These are phyloP conservation scores for Anas georgica DNA, from an alignment of 2,797 vertebrate species.

Conservation along the genomic window DNA sequence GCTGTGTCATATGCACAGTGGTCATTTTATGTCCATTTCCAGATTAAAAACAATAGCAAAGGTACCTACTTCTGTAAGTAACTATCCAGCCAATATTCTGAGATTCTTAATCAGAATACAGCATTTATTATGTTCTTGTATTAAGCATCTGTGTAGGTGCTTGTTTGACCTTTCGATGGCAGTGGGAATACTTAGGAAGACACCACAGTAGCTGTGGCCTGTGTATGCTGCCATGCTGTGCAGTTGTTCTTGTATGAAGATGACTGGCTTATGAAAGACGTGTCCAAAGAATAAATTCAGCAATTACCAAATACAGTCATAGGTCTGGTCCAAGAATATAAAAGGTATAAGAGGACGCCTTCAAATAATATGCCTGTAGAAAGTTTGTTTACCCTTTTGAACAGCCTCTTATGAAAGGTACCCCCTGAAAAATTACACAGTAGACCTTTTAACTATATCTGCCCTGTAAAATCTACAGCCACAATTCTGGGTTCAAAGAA, in stretches of 20 bases:
- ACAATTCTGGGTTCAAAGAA: neutral
- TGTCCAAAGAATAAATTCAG: neutral
- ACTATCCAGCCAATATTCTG: neutral
- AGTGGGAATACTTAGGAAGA: neutral
- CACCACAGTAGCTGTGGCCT: neutral
- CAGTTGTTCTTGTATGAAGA: neutral
- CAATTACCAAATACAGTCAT: neutral
- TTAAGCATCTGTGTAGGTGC: neutral
- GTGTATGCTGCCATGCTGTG: neutral
- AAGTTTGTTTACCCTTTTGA: neutral
- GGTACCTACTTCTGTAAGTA: neutral
- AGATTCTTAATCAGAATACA: neutral
- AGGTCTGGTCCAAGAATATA: neutral
- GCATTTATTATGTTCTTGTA: neutral
- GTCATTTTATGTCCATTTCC: neutral
- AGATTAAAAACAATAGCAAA: neutral
- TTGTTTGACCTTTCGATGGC: neutral
- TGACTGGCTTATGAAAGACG: neutral
- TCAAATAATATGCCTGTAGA: neutral
- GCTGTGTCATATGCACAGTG: neutral
- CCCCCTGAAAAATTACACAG: neutral
- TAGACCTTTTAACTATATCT: neutral
- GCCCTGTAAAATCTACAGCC: neutral
- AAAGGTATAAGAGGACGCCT: neutral
- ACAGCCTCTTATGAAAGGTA: neutral